Evolutionary conservation across 2,888 invertebrate species (phyloP).

Genomic region (Euplagia quadripunctaria): DNA sequence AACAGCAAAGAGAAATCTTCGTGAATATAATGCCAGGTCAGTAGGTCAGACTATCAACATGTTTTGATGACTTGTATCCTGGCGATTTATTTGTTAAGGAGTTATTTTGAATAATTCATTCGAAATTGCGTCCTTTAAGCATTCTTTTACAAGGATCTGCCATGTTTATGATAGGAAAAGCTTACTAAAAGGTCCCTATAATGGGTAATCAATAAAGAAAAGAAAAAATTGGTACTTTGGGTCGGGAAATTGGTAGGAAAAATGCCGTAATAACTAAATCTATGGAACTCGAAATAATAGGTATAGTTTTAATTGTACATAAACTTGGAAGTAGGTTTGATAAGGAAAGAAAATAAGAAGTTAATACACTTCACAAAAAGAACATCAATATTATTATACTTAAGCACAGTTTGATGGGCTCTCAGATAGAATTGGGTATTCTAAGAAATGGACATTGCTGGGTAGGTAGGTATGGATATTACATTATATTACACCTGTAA

Average conservation of each 20-base stretch:
- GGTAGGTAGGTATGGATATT: no score
- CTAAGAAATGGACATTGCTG: no score
- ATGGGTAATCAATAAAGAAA: not conserved
- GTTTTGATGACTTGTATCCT: conserved; percentile 38
- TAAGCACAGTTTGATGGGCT: not conserved
- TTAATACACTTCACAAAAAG: not conserved
- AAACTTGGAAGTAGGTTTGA: not conserved
- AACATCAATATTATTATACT: no score
- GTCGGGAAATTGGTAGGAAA: not conserved
- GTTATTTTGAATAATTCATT: not conserved
- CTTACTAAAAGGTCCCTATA: conserved; percentile 5
- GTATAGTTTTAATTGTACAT: not conserved
- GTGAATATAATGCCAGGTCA: conserved; percentile 30
- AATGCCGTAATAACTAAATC: not conserved
- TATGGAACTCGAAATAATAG: not conserved
- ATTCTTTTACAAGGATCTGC: not conserved
- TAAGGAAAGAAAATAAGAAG: not conserved
- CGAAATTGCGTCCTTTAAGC: not conserved
- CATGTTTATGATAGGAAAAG: not conserved
- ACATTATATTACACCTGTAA: no score
- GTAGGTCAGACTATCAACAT: conserved; percentile 37
- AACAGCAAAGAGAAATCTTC: conserved; percentile 19
- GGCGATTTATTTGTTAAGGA: conserved; percentile 10
- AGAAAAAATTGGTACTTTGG: not conserved
- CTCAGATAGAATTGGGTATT: no score